Base-by-base conservation (phyloP, 30 jellyfish, hydroid and myxozoan species). In the Pseudorhiza aurosa region DNA sequence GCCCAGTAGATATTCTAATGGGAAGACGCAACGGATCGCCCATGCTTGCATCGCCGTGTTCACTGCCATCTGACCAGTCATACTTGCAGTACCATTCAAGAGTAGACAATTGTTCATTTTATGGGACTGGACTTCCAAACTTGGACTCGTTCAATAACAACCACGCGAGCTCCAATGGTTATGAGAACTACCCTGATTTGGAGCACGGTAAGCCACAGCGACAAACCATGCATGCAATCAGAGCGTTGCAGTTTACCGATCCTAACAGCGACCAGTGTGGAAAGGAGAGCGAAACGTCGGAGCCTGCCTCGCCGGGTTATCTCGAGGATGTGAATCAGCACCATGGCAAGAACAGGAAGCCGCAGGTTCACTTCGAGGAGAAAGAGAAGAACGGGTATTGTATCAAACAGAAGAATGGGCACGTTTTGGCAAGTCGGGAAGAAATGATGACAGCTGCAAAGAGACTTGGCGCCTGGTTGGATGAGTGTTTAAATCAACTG, bases 401-500 rank as follows among this genome's bases (percentile, higher is more conserved):
- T 14, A 43, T 2, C 78, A 72, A 83, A 82, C 87, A 56, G 33
- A 72, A 59, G 22, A 71, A 83, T 46, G 87, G 87, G 10, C 57
- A 42, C 24, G 46, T 83, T 6, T 53, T 40, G 8, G 30, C 72
- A 1, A 1, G 31, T 6, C 64, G 75, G 31, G 95, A 83, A 3
- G 87, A 70, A 27, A 44, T 45, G 68, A 72, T 85, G 89, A 51
- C 87, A 9, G 93, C 88, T 9, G 95, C 93, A 32, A 96, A 93
- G 79, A 60, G 88, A 70, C 72, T 93, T 24, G 96, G 99, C 7
- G 81, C 88, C 0, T 62, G 95, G 26, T 72, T 93, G 35, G 99
- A 93, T 62, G 97, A 88, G 62, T 93, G 99, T 75, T 83, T 88
- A 27, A 97, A 93, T 47, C 99, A 93, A 36, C 81, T 93, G 31